These are phyloP conservation scores for Chauna torquata DNA, from an alignment of 2,113 vertebrate genomes.

Conservation along the genomic window DNA sequence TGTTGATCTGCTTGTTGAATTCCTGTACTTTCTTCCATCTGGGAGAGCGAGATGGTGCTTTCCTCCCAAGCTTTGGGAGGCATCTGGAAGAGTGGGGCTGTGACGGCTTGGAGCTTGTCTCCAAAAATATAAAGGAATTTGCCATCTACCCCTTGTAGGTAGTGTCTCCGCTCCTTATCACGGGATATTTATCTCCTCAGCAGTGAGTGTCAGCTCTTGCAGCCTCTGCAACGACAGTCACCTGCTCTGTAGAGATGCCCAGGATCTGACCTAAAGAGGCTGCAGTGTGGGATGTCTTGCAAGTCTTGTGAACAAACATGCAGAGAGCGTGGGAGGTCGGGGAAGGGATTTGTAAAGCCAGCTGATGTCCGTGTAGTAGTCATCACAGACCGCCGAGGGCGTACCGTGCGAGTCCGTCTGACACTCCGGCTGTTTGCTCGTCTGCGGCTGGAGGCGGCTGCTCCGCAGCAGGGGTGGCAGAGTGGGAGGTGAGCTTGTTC, in stretches of 20 bases:
- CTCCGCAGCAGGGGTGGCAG: neutral
- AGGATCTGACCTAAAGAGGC: neutral
- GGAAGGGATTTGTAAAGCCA: neutral
- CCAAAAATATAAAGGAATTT: neutral
- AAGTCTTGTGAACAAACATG: too few species aligned
- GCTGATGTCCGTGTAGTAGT: rapidly evolving
- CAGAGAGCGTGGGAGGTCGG: too few species aligned
- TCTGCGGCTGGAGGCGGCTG: neutral
- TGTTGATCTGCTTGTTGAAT: neutral
- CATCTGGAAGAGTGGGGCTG: neutral
- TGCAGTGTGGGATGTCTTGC: neutral
- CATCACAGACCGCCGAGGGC: rapidly evolving
- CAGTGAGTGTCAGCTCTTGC: neutral
- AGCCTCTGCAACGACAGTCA: neutral
- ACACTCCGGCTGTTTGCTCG: rapidly evolving
- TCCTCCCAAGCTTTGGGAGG: neutral
- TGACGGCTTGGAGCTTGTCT: neutral
- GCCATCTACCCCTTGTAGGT: neutral
- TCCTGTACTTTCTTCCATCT: neutral
- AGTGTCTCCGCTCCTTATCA: neutral
- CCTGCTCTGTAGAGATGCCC: neutral
- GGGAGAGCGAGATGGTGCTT: neutral
- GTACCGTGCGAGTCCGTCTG: neutral
- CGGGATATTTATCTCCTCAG: neutral
- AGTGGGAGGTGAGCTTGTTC: neutral